Evolutionary conservation across 2,888 invertebrate genomes (phyloP).

Genomic region (Tupiocoris notatus): DNA sequence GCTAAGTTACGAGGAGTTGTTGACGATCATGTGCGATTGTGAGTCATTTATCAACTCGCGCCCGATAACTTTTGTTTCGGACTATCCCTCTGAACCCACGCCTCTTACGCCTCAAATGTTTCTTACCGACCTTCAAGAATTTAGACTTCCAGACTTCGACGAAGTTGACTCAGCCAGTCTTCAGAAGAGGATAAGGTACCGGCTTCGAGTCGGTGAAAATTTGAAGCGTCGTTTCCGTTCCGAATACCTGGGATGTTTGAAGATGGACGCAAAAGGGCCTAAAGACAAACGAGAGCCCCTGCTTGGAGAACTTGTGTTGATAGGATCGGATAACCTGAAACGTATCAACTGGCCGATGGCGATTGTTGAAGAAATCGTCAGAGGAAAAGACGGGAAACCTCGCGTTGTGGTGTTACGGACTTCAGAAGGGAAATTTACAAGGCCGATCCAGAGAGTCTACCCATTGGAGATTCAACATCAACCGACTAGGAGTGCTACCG

Average conservation of each 20-base stretch:
- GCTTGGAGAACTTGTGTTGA: constrained; percentile 25
- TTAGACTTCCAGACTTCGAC: constrained; percentile 33
- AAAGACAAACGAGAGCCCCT: neutral
- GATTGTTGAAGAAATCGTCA: neutral
- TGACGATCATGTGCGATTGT: constrained; percentile 43
- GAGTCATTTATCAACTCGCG: constrained; percentile 34
- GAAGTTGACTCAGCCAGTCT: constrained; percentile 18
- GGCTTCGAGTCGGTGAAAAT: constrained; percentile 7
- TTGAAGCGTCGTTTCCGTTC: constrained; percentile 12
- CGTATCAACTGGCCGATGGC: constrained; percentile 42
- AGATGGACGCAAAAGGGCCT: neutral
- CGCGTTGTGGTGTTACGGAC: constrained; percentile 18
- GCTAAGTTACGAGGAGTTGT: constrained; percentile 36
- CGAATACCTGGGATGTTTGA: constrained; percentile 15
- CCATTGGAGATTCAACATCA: constrained; percentile 21
- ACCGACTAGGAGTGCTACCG: no score
- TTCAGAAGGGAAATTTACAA: neutral
- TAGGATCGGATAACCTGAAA: constrained; percentile 24
- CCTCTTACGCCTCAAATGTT: constrained; percentile 51
- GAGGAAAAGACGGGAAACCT: constrained; percentile 10
- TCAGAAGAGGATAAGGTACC: constrained; percentile 6
- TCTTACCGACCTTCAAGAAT: constrained; percentile 20
- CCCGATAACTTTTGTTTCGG: constrained; percentile 23
- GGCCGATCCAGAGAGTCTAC: constrained; percentile 18
- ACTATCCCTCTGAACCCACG: constrained; percentile 45